Base-by-base conservation (phyloP, 1,140 invertebrate species). In the Whitmania pigra region DNA sequence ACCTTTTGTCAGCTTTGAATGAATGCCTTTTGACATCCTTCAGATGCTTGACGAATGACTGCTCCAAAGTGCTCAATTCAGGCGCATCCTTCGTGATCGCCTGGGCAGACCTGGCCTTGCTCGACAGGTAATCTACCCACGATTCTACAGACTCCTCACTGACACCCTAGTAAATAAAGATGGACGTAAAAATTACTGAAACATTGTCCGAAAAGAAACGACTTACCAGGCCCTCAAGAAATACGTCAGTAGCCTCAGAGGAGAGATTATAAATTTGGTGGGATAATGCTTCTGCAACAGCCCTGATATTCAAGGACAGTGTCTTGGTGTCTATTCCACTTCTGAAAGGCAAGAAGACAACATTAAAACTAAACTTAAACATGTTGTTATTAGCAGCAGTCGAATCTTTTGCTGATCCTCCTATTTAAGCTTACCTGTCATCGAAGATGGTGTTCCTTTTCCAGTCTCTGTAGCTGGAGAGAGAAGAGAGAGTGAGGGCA, bases 401-500 rank as follows among this genome's bases (percentile, higher is more conserved):
- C 9, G 11, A 63, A 17, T 2, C 20, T n/a, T n/a, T 25, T 57
- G 20, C 9, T 57, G 18, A 63, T 25, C 49, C 22, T 31, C n/a
- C 0, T n/a, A 15, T 36, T 53, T 25, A 31, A 17, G 71, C 74
- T 57, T 75, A 85, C 84, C 78, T 79, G 29, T 75, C 79, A 77
- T 85, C 84, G 25, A 83, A 74, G 36, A 85, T 79, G 13, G 83
- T 77, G 53, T 74, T 78, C 75, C 83, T 76, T 29, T 78, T 75
- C 7, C 77, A 73, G 15, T 74, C 74, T 71, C 80, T 80, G 72
- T 81, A 78, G 5, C 83, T 82, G 78, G 88, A 87, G 5, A 91
- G 80, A 60, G 86, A 86, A n/a, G 93, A 95, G 9, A 97, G 76
- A 15, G 94, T 97, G 76, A 96, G 89, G 0, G 93, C 93, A 31